Evolutionary conservation across 1,140 invertebrate species (phyloP).

Genomic region (Lordiphosa mommai): DNA sequence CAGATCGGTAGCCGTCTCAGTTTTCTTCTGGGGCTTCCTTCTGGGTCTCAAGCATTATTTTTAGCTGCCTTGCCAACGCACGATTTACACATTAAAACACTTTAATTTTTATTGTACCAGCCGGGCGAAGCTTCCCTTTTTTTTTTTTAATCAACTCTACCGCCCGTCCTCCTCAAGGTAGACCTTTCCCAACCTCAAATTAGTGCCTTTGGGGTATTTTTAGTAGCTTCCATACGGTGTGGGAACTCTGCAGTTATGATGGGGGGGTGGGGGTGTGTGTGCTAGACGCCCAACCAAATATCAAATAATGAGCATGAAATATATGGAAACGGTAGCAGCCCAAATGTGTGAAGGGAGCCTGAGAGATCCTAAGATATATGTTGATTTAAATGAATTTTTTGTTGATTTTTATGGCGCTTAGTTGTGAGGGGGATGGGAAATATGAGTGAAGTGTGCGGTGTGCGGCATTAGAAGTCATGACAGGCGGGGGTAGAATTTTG

Average conservation of each 20-base stretch:
- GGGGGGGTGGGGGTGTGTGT: slow-evolving; percentile 40
- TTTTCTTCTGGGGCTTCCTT: slow-evolving; percentile 64
- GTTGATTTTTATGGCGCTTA: slow-evolving; percentile 75
- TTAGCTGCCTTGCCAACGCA: slow-evolving; percentile 56
- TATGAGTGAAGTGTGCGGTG: slow-evolving; percentile 54
- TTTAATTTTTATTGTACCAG: slow-evolving; percentile 73
- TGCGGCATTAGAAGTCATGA: slow-evolving; percentile 53
- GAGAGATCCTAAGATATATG: slow-evolving; percentile 57
- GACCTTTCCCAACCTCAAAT: slow-evolving; percentile 76
- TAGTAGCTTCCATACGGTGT: slow-evolving; percentile 51
- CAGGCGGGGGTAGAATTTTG: slow-evolving; percentile 12
- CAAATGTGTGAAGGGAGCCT: slow-evolving; percentile 43
- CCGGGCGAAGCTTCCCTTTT: slow-evolving; percentile 53
- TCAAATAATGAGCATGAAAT: slow-evolving; percentile 63
- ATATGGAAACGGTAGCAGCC: slow-evolving; percentile 67
- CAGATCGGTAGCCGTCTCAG: slow-evolving; percentile 51
- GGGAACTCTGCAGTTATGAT: slow-evolving; percentile 64
- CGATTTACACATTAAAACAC: slow-evolving; percentile 79
- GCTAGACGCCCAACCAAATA: slow-evolving; percentile 11
- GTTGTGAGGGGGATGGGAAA: slow-evolving; percentile 13
- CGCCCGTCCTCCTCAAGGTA: slow-evolving; percentile 24
- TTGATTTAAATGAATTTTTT: slow-evolving; percentile 77
- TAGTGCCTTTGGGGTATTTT: slow-evolving; percentile 68
- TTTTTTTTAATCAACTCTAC: slow-evolving; percentile 60
- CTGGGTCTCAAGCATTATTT: slow-evolving; percentile 3